Percentiles rank a stretch among this genome's conserved stretches.
These are phyloP conservation scores for Rhinolophus sinicus DNA, from an alignment of 2,113 vertebrate genomes.

Conservation along the genomic window DNA sequence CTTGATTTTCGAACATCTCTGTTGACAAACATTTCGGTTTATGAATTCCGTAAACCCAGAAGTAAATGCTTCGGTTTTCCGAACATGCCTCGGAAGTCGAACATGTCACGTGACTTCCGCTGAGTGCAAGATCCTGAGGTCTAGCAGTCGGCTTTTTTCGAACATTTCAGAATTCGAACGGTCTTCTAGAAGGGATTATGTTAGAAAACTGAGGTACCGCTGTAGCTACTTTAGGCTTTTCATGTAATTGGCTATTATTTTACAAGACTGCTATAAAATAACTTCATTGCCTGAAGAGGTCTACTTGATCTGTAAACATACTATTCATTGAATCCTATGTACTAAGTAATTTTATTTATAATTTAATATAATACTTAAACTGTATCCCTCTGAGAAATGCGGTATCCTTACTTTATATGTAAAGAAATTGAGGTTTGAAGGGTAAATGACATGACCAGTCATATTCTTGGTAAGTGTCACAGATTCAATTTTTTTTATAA, in stretches of 20 bases:
- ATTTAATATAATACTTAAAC: not conserved
- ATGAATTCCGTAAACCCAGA: too few relatives aligned
- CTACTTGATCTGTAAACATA: constrained; percentile 24
- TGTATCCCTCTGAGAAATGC: not conserved
- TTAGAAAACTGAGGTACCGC: too few relatives aligned
- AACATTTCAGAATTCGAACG: too few relatives aligned
- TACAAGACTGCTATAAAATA: constrained; percentile 36
- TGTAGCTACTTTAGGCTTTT: not conserved
- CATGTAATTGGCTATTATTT: not conserved
- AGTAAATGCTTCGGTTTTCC: too few relatives aligned
- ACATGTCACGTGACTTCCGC: too few relatives aligned
- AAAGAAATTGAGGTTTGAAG: constrained; percentile 42
- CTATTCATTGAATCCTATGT: not conserved
- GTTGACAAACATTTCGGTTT: too few relatives aligned
- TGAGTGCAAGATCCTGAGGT: too few relatives aligned
- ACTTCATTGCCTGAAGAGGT: not conserved
- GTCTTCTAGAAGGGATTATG: too few relatives aligned
- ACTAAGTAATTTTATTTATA: constrained; percentile 34
- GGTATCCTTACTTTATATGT: not conserved
- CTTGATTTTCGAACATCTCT: too few relatives aligned
- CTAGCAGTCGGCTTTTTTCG: too few relatives aligned
- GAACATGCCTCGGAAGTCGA: too few relatives aligned
- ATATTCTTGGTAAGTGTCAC: not conserved
- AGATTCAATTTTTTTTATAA: not conserved
- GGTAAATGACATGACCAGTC: not conserved